These are phyloP conservation scores for Furcula furcula DNA, from an alignment of 2,888 invertebrate genomes.

Conservation along the genomic window DNA sequence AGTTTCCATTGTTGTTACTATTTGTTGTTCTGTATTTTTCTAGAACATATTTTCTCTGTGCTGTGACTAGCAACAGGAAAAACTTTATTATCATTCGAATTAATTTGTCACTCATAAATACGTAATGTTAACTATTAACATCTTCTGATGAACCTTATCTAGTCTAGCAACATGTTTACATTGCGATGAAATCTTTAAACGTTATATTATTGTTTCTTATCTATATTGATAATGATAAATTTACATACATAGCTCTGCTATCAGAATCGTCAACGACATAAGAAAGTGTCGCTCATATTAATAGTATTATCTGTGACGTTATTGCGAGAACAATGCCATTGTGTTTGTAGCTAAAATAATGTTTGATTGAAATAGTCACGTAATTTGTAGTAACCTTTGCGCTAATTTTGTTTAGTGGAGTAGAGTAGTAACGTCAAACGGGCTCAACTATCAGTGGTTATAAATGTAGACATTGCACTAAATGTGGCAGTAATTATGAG, in stretches of 20 bases:
- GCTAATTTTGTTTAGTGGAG: constrained; percentile 34
- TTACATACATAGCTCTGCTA: constrained; percentile 64
- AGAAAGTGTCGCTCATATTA: constrained; percentile 62
- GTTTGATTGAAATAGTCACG: constrained; percentile 40
- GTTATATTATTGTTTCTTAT: constrained; percentile 63
- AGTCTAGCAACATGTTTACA: constrained; percentile 51
- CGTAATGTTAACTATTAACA: constrained; percentile 19
- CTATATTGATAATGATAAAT: constrained; percentile 78
- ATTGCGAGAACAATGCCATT: constrained; percentile 47
- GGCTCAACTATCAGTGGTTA: constrained; percentile 32
- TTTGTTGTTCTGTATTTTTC: no score
- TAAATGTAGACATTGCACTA: constrained; percentile 55
- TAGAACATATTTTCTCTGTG: no score
- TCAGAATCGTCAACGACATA: constrained; percentile 61
- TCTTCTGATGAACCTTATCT: constrained; percentile 39
- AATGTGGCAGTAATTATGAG: constrained; percentile 68
- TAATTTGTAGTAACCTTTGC: constrained; percentile 31
- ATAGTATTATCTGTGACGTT: constrained; percentile 62
- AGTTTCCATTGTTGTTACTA: no score
- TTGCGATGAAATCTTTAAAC: constrained; percentile 58
- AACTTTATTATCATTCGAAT: no score
- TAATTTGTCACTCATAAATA: no score
- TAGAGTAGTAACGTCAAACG: constrained; percentile 18
- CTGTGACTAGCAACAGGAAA: no score
- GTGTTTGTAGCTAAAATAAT: constrained; percentile 16